These are phyloP conservation scores for Catagonus wagneri DNA, from an alignment of 2,113 vertebrate species.

Conservation along the genomic window DNA sequence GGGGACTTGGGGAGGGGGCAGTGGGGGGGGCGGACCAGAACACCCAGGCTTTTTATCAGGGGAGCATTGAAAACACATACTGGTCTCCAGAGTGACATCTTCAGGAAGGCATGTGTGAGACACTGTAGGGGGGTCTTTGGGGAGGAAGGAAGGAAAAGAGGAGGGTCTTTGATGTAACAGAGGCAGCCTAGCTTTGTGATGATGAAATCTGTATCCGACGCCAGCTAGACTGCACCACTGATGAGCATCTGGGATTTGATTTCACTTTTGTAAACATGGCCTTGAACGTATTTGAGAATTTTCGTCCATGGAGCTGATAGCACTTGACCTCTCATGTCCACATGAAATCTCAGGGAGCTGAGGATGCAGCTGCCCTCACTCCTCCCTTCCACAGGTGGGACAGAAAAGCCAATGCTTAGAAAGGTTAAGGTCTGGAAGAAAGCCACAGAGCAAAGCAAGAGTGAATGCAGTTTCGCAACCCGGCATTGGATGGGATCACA, in stretches of 20 bases:
- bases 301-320: neutral
- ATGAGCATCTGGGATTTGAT: neutral
- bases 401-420: neutral
- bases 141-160: neutral
- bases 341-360: neutral
- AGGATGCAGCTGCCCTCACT: neutral
- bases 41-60: slow-evolving; percentile 53
- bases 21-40: slow-evolving; percentile 21
- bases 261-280: neutral
- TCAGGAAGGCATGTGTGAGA: slow-evolving; percentile 55
- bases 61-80: slow-evolving; percentile 56
- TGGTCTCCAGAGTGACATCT: slow-evolving; percentile 67
- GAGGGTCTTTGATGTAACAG: neutral
- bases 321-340: neutral
- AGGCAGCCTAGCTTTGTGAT: neutral
- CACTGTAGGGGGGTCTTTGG: neutral
- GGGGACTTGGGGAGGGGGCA: slow-evolving; percentile 17
- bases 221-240: neutral
- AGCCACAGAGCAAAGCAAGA: neutral
- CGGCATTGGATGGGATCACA: neutral
- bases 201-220: neutral
- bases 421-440: neutral
- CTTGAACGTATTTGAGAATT: slow-evolving; percentile 4
- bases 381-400: neutral
- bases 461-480: neutral